Conservation (phyloP, 1,140 invertebrate genomes). For the Euschistus heros region DNA sequence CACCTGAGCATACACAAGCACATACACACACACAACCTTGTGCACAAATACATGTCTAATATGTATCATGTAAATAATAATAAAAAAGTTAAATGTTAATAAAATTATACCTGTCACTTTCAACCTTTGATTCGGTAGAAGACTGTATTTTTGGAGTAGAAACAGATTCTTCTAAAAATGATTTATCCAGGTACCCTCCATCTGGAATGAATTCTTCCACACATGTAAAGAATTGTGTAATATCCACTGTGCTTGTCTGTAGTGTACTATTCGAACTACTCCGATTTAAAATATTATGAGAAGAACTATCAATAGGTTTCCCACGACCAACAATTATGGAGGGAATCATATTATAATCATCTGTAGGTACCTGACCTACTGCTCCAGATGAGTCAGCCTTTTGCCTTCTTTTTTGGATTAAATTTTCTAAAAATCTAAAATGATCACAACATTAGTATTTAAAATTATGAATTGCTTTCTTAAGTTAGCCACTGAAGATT, state of each 20-base stretch:
- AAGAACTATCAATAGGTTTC: constrained; percentile 4
- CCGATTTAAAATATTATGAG: background rate
- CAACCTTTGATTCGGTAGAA: background rate
- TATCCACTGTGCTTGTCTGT: background rate
- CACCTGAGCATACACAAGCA: too few relatives aligned
- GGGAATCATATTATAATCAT: constrained; percentile 3
- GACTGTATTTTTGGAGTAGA: background rate
- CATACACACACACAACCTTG: too few relatives aligned
- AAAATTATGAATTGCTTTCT: too few relatives aligned
- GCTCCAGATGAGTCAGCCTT: constrained; percentile 45
- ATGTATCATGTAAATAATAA: too few relatives aligned
- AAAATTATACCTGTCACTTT: constrained; percentile 26
- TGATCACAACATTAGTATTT: too few relatives aligned
- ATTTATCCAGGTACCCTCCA: constrained; percentile 61
- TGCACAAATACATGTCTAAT: too few relatives aligned
- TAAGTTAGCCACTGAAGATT: too few relatives aligned
- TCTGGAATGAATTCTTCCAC: constrained; percentile 82
- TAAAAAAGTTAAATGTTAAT: constrained; percentile 25
- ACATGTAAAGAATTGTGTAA: constrained; percentile 37
- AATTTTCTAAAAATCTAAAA: constrained; percentile 55
- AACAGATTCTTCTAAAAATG: constrained; percentile 63
- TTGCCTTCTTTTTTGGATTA: constrained; percentile 58
- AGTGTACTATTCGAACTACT: background rate
- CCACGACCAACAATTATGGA: constrained; percentile 21
- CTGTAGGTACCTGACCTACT: constrained; percentile 5